A percentile compares a stretch with the other conserved stretches of the same genome.
phyloP scores from a whole-genome alignment of 2,113 vertebrate species.

The human (Homo sapiens) region DNA sequence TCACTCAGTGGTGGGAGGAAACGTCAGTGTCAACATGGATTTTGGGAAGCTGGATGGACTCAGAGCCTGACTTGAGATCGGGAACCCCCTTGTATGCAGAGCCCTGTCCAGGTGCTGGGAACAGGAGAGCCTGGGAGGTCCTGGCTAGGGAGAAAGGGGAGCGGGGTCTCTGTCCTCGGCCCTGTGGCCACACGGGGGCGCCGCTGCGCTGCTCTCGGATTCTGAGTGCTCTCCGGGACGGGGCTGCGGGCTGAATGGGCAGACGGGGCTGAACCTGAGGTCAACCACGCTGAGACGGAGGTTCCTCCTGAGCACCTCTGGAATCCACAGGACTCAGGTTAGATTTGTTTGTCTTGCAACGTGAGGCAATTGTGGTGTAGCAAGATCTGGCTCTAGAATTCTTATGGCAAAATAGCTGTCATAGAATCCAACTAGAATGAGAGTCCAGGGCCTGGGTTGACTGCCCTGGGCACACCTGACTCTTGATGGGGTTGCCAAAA shows the following conservation, averaged over 20 bases:
- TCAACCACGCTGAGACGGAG: not conserved
- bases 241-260: not conserved
- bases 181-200: not conserved
- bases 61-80: not conserved
- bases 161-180: not conserved
- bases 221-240: accelerated
- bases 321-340: not conserved
- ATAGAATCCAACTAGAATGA: not conserved
- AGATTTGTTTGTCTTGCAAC: not conserved
- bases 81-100: not conserved
- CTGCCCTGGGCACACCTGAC: not conserved
- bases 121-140: not conserved
- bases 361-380: not conserved
- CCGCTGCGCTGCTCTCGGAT: not conserved
- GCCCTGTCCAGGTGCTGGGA: not conserved
- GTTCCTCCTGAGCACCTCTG: not conserved
- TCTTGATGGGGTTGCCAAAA: not conserved
- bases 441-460: not conserved
- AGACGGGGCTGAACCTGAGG: accelerated
- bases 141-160: not conserved
- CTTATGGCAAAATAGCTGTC: not conserved
- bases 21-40: not conserved
- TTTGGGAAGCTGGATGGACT: not conserved
- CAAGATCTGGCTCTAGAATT: not conserved
- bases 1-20: not conserved